Base-by-base conservation (phyloP, 1,140 invertebrate species). In the Hycleus phaleratus region DNA sequence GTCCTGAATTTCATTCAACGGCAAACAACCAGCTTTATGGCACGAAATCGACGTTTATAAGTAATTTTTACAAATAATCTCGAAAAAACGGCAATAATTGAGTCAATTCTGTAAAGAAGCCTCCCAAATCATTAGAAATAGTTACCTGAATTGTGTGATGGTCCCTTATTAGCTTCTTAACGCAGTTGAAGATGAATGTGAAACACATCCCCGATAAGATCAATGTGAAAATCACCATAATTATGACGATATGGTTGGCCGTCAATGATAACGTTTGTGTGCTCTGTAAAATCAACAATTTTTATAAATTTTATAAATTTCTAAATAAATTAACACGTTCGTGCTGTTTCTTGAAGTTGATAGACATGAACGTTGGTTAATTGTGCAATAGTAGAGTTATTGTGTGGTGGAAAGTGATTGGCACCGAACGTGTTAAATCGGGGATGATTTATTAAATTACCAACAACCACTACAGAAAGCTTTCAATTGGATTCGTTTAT, bases 131-230 rank as follows among this genome's bases (percentile, higher is more conserved):
- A 18, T 18, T 18, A 52, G 46, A 38, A 47, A 46, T 62, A 72
- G 74, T 79, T 75, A 91, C 90, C 78, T 87, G 84, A 62, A 93
- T 90, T 66, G 90, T 88, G 61, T 83, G 82, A 68, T 91, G 88
- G 75, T 94, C 91, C 63, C 85, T 81, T 62, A 90, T 80, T 38
- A 94, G 79, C 68, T 93, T 93, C 62, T 85, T 81, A 56, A 89
- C 78, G 71, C 90, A 93, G 66, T 92, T 93, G 74, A 87, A 90
- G 43, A 91, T 78, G 71, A 92, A 90, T 38, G 89, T 87, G 62
- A 87, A 85, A 68, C 88, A 90, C 85, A 95, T 90, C 10, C 90
- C 91, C 38, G 85, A 85, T 49, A 95, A 79, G 43, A 95, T 91
- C 24, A 93, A 74, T 9, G 86, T 88, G 70, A 94, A 94, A 38